Conservation (phyloP, 2,888 invertebrate genomes). For the Pyrgus malvae region DNA sequence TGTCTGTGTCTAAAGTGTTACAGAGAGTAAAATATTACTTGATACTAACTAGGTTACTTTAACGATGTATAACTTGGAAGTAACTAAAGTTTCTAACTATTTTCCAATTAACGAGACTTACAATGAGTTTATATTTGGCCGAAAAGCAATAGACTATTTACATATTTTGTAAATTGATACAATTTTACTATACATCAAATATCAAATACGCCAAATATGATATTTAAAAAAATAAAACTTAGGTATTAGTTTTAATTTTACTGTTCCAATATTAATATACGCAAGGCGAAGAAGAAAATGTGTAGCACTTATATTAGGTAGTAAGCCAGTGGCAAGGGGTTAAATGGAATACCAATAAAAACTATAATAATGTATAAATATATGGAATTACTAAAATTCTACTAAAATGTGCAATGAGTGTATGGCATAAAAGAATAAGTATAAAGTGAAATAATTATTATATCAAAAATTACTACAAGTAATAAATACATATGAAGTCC, state of each 20-base stretch:
- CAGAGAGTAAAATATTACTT: no score
- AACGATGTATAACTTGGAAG: no score
- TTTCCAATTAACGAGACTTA: no score
- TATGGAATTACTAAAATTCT: conserved; percentile 15
- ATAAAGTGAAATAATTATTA: conserved; percentile 33
- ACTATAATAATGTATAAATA: conserved; percentile 18
- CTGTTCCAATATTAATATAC: background rate
- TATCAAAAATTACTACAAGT: conserved; percentile 33
- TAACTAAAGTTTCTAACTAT: no score
- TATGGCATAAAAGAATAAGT: conserved; percentile 30
- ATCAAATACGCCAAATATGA: background rate
- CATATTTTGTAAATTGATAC: no score
- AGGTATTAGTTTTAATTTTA: background rate
- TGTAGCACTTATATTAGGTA: conserved; percentile 9
- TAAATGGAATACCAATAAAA: conserved; percentile 2
- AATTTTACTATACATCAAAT: no score
- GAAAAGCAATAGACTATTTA: no score
- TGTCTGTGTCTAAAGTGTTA: no score
- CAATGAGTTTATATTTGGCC: no score
- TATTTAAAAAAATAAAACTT: background rate
- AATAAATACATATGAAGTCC: conserved; percentile 26
- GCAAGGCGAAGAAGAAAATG: conserved; percentile 18
- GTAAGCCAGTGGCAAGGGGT: conserved; percentile 20
- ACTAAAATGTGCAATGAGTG: conserved; percentile 34
- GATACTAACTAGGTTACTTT: no score